These are phyloP conservation scores for Aphelinus atriplicis DNA, from an alignment of 1,140 invertebrate genomes.

Conservation along the genomic window DNA sequence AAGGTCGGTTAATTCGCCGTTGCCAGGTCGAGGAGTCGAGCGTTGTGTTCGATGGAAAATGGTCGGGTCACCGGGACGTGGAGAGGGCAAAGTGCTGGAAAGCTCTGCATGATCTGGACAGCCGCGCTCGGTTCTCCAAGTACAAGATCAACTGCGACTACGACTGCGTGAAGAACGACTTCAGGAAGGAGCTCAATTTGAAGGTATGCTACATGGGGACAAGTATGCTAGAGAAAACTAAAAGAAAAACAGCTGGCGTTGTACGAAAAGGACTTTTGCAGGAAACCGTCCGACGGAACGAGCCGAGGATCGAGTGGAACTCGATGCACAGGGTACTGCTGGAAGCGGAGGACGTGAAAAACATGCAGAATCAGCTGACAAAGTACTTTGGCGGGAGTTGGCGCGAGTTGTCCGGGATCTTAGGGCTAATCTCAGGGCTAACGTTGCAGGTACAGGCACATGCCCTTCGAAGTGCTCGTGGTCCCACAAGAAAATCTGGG, in stretches of 20 bases:
- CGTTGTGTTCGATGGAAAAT: slow-evolving; percentile 48
- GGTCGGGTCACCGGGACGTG: slow-evolving; percentile 42
- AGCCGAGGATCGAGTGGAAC: slow-evolving; percentile 54
- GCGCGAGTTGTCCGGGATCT: no score
- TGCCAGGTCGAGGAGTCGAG: slow-evolving; percentile 39
- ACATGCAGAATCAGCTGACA: slow-evolving; percentile 42
- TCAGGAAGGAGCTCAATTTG: slow-evolving; percentile 42
- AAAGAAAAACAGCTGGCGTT: no score
- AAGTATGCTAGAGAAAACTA: no score
- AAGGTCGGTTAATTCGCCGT: no score
- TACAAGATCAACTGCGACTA: slow-evolving; percentile 48
- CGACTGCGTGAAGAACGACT: slow-evolving; percentile 38
- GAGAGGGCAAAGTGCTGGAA: slow-evolving; percentile 50
- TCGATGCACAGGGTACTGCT: slow-evolving; percentile 44
- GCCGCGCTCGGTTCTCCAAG: slow-evolving; percentile 49
- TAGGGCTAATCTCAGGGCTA: no score
- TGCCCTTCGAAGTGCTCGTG: slow-evolving; percentile 51
- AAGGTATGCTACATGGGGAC: no score
- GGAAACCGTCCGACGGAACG: slow-evolving; percentile 36
- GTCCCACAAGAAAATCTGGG: background rate
- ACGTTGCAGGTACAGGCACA: slow-evolving; percentile 45
- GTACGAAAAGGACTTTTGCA: slow-evolving; percentile 6
- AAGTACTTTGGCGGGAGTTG: slow-evolving; percentile 39
- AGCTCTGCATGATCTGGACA: slow-evolving; percentile 43
- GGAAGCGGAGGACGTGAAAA: slow-evolving; percentile 9